Conservation (phyloP, 2,888 invertebrate genomes). For the Sphaerophoria rueppellii region DNA sequence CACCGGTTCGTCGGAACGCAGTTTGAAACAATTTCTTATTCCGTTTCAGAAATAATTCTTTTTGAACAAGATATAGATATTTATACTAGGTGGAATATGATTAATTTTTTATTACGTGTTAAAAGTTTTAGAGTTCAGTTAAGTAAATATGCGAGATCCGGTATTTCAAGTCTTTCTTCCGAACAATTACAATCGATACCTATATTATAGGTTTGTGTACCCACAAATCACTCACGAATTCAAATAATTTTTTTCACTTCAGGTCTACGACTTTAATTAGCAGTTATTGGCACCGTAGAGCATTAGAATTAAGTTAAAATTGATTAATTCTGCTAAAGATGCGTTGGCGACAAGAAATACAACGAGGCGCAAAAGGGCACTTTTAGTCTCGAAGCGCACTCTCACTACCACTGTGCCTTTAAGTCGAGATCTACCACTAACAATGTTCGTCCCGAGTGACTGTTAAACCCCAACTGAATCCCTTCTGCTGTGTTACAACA, state of each 20-base stretch:
- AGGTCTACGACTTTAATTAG: conserved; percentile 43
- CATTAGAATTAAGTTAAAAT: conserved; percentile 76
- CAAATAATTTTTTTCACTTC: conserved; percentile 30
- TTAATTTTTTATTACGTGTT: background rate
- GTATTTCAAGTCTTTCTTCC: background rate
- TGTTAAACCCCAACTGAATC: conserved; percentile 83
- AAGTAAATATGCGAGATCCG: conserved; percentile 3
- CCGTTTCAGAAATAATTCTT: conserved; percentile 33
- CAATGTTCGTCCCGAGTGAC: conserved; percentile 82
- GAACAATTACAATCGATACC: background rate
- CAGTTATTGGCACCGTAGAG: conserved; percentile 79
- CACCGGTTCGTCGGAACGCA: conserved; percentile 90
- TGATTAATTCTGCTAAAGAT: conserved; percentile 48
- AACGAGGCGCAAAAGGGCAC: conserved; percentile 74
- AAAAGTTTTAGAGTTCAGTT: background rate
- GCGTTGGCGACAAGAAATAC: conserved; percentile 51
- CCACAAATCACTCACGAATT: conserved; percentile 54
- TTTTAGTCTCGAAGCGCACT: conserved; percentile 77
- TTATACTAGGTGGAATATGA: no score
- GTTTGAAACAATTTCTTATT: conserved; percentile 79
- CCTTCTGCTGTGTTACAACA: conserved; percentile 77
- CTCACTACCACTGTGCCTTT: conserved; percentile 67
- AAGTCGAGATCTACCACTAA: conserved; percentile 69
- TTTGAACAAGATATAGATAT: no score
- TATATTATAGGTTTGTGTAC: conserved; percentile 20